Base-by-base conservation (phyloP, 1,140 invertebrate species). In the Phocides pigmalion region DNA sequence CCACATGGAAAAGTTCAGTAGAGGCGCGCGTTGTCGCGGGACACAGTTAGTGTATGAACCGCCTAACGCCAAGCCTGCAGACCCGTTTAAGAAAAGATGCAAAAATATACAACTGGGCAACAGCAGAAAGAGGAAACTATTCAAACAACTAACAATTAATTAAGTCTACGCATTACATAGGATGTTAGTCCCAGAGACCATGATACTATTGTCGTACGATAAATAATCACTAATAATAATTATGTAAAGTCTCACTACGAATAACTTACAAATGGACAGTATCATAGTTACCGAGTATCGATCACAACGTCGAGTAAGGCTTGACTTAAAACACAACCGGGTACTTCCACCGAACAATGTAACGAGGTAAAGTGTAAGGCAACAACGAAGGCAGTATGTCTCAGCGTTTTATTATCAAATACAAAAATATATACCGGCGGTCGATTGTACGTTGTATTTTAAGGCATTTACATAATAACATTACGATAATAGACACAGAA, bases 351-450 rank as follows among this genome's bases (percentile, higher is more conserved):
- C 25, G 41, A 66, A 51, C 28, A 42, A 49, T 15, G 37, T 41
- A 50, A 49, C 46, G 53, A 42, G 54, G 32, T 56, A 49, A 39
- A 56, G 4, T 28, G 63, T 73, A 75, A 75, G 70, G 76, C 72
- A 78, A 68, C 74, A 70, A 76, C 70, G 66, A 73, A 78, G 76
- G 76, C 76, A 66, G 70, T 70, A 59, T 28, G 42, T 51, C 46
- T 37, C 46, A 42, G 44, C 63, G 53, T 58, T 46, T 66, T 58
- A 58, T 51, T 59, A 64, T 61, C 62, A 53, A 54, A 71, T 77
- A 74, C 41, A 74, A 72, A 77, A 77, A 77, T 77, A 74, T 74
- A 72, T 62, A 72, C 63, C 62, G 58, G 42, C 15, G 25, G 32
- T 25, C 41, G 41, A 58, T 32, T 46, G 54, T 44, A 58, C 54